Base-by-base conservation (phyloP, 2,113 vertebrate genomes). In the Anarrhichthys ocellatus region DNA sequence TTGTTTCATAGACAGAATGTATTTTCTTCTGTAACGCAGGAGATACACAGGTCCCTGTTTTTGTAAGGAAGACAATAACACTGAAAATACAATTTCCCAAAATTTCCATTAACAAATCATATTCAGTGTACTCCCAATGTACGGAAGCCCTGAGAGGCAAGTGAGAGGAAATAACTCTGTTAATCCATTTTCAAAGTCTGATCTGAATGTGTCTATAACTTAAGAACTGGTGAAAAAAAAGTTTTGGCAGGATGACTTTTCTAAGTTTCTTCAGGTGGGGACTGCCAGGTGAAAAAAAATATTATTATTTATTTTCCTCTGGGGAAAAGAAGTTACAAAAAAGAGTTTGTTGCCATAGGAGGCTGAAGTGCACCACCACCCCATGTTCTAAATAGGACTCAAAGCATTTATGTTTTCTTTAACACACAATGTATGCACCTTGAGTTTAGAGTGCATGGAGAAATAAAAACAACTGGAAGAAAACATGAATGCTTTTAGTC, bases 1-100 rank as follows among this genome's bases (percentile, higher is more conserved):
- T 84, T 80, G 78, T 74, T 80, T 78, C 22, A 59, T 58, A 58
- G 61, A 79, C 58, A 76, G 68, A 78, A 76, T 17, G 52, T 13
- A 18, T 58, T 17, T 40, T 46, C 3, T 40, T 7, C 44, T 54
- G 20, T 65, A 1, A 67, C 20, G 50, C 22, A 36, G 10, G 34
- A 0, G 2, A 36, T 7, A 2, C 52, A 10, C 27, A 38, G 42
- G 3, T 62, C 5, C 22, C 46, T 38, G 38, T 32, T 38, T 38
- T 17, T 72, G 48, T 71, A 6, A 69, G 9, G 6, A 63, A 54
- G 44, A 62, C 42, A 66, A 36, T 65, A 0, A 52, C 8, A 44
- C 9, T 29, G 15, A 75, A 48, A 52, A 54, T 38, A 6, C 20
- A 36, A 18, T 17, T 64, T 56, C 8, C 38, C 18, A 8, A 18